phyloP scores from a whole-genome alignment of 1,140 invertebrate species.

The Zaprionus nigranus region DNA sequence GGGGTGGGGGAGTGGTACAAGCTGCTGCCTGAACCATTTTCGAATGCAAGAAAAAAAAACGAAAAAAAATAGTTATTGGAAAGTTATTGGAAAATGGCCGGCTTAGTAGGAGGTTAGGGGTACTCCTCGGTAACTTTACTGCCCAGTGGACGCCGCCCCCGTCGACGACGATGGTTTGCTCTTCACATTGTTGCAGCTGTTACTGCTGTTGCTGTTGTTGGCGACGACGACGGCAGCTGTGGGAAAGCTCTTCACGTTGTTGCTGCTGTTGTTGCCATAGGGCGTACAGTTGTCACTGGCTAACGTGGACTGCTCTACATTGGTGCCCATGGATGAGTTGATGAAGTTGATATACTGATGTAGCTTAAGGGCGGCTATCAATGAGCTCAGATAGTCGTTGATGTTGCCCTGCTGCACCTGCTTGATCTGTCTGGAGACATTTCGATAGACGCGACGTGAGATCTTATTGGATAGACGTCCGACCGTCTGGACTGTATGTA shows the following conservation, averaged over 20 bases:
- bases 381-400: constrained; percentile 87
- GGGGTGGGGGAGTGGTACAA: background rate
- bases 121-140: constrained; percentile 5
- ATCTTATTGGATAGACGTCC: constrained; percentile 89
- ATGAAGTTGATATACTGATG: constrained; percentile 86
- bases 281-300: constrained; percentile 59
- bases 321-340: constrained; percentile 84
- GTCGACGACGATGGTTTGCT: constrained; percentile 49
- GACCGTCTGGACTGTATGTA: constrained; percentile 89
- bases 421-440: constrained; percentile 87
- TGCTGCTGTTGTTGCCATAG: constrained; percentile 42
- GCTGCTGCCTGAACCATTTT: constrained; percentile 9
- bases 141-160: constrained; percentile 25
- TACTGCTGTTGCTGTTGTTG: constrained; percentile 4
- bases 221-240: background rate
- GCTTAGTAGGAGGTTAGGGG: background rate
- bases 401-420: constrained; percentile 86
- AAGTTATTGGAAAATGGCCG: constrained; percentile 34
- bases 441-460: constrained; percentile 88
- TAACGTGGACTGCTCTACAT: constrained; percentile 78
- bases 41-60: constrained; percentile 26
- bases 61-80: constrained; percentile 29
- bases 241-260: background rate
- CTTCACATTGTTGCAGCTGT: constrained; percentile 34
- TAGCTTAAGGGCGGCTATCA: constrained; percentile 88